Base-by-base conservation (phyloP, 2,888 invertebrate species). In the Cryptosula pallasiana region DNA sequence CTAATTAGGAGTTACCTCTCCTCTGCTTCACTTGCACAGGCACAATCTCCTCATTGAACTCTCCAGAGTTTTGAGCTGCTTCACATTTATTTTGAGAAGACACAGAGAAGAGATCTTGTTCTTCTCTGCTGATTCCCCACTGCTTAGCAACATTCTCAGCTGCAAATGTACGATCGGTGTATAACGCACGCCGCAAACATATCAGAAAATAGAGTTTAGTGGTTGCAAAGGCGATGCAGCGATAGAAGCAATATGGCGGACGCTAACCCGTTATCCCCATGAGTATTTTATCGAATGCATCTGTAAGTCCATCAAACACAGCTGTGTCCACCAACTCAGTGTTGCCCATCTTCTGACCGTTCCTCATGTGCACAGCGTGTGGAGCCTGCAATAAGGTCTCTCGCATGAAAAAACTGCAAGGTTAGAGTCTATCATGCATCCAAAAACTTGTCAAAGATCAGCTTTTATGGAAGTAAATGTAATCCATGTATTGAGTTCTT, bases 181-280 rank as follows among this genome's bases (percentile, higher is more conserved):
- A n/a, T n/a, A n/a, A n/a, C n/a, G n/a, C n/a, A n/a, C n/a, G n/a
- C n/a, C n/a, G n/a, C n/a, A n/a, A n/a, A n/a, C n/a, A n/a, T n/a
- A n/a, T n/a, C n/a, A n/a, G n/a, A n/a, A n/a, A n/a, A n/a, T n/a
- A n/a, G n/a, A n/a, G n/a, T n/a, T n/a, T n/a, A n/a, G n/a, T n/a
- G n/a, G n/a, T n/a, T n/a, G n/a, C 9, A 45, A 5, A 27, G 0
- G 54, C 32, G 1, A n/a, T 58, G 55, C 69, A 72, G 27, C 27
- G 29, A 20, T 20, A 45, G 20, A 45, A 13, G 45, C 20, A 29
- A 35, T 23, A 72, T 3, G 2, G 1, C 35, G 27, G n/a, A 23
- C 3, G 69, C 75, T 75, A 83, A 90, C 90, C 90, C 75, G 93
- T 93, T 35, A 90, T 85, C 71, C 92, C 93, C 93, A 93, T 93